phyloP scores from a whole-genome alignment of 2,797 vertebrate species.

The Bradypodion pumilum region DNA sequence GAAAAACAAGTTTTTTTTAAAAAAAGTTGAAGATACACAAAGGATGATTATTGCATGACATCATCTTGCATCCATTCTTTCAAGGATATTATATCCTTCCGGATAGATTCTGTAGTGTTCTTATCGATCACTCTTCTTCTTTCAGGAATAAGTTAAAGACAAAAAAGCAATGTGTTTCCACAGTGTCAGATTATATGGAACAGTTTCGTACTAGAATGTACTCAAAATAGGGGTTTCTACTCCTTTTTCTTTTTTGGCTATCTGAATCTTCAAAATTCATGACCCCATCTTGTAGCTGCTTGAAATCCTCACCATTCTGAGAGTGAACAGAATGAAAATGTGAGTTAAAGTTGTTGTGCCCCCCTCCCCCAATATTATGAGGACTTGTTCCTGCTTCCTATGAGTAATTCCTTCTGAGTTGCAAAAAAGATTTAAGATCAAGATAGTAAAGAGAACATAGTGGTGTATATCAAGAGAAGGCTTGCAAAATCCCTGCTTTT shows the following conservation, averaged over 20 bases:
- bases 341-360: not conserved
- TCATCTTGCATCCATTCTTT: conserved; percentile 1
- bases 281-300: not conserved
- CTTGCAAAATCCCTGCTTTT: too few relatives aligned
- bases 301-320: not conserved
- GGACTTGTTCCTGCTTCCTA: not conserved
- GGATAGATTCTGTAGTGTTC: not conserved
- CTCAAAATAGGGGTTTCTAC: not conserved
- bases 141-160: conserved; percentile 2
- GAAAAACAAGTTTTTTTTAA: conserved; percentile 19
- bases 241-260: not conserved
- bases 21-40: conserved; percentile 12
- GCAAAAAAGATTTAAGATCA: too few relatives aligned
- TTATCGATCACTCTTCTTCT: not conserved
- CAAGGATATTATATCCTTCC: not conserved
- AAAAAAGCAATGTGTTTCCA: not conserved
- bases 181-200: not conserved
- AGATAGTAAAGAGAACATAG: not conserved
- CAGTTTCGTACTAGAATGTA: not conserved
- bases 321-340: not conserved
- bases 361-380: not conserved
- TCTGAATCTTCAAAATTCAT: not conserved
- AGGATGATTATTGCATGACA: not conserved
- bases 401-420: not conserved
- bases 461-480: not conserved